A percentile compares a stretch with the other conserved stretches of the same genome.
Conservation (phyloP, 1,140 invertebrate genomes). For the Coelopa frigida region DNA sequence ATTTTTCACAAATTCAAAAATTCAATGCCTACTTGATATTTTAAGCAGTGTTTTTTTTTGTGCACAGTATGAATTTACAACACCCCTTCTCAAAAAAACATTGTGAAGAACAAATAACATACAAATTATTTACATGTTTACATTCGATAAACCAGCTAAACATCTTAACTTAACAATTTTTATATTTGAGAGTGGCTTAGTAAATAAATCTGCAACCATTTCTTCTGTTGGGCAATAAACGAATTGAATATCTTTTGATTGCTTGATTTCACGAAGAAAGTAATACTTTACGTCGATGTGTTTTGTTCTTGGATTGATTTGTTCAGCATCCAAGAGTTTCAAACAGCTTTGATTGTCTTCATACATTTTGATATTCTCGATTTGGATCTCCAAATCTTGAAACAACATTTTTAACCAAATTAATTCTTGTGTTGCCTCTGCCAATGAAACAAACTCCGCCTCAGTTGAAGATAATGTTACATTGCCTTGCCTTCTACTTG, state of each 20-base stretch:
- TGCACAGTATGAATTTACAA: too few relatives aligned
- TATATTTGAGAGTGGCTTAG: constrained; percentile 11
- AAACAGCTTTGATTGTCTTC: not conserved
- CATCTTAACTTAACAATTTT: constrained; percentile 4
- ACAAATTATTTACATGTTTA: constrained; percentile 1
- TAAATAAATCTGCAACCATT: constrained; percentile 20
- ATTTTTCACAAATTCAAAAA: too few relatives aligned
- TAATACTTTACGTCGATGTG: constrained; percentile 25
- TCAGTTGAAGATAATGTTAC: constrained; percentile 23
- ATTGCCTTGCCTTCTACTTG: constrained; percentile 16
- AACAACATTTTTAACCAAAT: constrained; percentile 14
- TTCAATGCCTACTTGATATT: too few relatives aligned
- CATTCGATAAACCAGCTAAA: constrained; percentile 5
- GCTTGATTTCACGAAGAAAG: constrained; percentile 16
- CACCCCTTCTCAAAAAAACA: constrained; percentile 8
- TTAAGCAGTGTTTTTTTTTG: too few relatives aligned
- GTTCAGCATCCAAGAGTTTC: constrained; percentile 1
- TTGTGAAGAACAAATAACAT: too few relatives aligned
- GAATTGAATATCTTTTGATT: constrained; percentile 11
- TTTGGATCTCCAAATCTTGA: constrained; percentile 6
- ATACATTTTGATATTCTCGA: too few relatives aligned
- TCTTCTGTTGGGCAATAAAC: constrained; percentile 16
- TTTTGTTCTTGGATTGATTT: constrained; percentile 11
- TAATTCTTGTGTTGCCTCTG: constrained; percentile 15
- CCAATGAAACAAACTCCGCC: constrained; percentile 18